Evolutionary conservation across 2,888 invertebrate genomes (phyloP).

Genomic region (Metallyticus violacea): DNA sequence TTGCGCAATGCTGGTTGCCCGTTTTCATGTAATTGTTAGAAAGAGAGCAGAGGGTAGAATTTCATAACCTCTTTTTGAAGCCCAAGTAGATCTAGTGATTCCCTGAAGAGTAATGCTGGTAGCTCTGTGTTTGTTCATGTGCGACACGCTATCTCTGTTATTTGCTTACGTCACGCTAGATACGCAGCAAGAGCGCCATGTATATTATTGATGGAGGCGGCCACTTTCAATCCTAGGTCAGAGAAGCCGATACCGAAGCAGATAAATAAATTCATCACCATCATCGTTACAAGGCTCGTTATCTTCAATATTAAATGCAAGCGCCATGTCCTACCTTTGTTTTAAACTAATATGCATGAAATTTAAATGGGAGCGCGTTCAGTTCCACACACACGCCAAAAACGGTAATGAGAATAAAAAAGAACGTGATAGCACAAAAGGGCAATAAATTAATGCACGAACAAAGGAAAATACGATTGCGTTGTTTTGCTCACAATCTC

Average conservation of each 20-base stretch:
- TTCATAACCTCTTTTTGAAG: too few species aligned
- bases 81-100: too few species aligned
- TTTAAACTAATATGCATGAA: background rate
- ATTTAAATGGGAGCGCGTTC: background rate
- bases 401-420: background rate
- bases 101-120: background rate
- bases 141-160: background rate
- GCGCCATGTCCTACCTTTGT: background rate
- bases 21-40: too few species aligned
- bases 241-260: too few species aligned
- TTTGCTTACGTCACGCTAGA: background rate
- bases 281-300: background rate
- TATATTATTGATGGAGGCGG: background rate
- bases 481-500: background rate
- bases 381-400: background rate
- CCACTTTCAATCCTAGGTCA: background rate
- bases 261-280: background rate
- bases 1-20: too few species aligned
- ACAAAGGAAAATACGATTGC: background rate
- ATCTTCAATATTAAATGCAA: background rate
- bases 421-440: too few species aligned
- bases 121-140: too few species aligned
- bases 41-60: too few species aligned
- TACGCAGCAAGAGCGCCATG: background rate
- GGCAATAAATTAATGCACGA: too few species aligned